A percentile compares a stretch with the other conserved stretches of the same genome.
phyloP scores from a whole-genome alignment of 2,888 invertebrate species.

The Epistrophe grossulariae region DNA sequence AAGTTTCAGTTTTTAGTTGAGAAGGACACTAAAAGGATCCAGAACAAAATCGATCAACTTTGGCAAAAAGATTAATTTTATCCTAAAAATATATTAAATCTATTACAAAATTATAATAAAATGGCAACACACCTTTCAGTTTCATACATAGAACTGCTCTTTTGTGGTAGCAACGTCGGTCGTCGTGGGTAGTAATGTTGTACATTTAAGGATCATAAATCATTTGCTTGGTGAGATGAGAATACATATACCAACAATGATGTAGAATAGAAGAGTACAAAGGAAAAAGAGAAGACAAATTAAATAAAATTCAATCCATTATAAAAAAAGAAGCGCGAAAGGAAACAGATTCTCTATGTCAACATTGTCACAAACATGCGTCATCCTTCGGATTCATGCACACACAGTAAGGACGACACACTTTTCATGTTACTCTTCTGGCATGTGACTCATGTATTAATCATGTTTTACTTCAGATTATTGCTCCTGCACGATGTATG shows the following conservation, averaged over 20 bases:
- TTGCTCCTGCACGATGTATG: slow-evolving; percentile 29
- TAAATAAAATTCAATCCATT: slow-evolving; percentile 27
- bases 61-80: too few species aligned
- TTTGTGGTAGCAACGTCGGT: background rate
- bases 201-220: slow-evolving; percentile 41
- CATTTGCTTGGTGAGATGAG: slow-evolving; percentile 7
- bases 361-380: slow-evolving; percentile 56
- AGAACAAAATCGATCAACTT: too few species aligned
- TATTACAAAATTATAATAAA: background rate
- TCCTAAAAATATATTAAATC: too few species aligned
- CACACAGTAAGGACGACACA: slow-evolving; percentile 13
- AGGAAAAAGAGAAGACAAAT: background rate
- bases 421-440: slow-evolving; percentile 36
- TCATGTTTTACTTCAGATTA: slow-evolving; percentile 49
- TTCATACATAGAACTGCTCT: background rate
- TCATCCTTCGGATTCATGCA: slow-evolving; percentile 31
- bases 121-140: background rate
- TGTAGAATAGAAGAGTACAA: background rate
- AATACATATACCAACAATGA: slow-evolving; percentile 13
- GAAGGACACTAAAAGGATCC: too few species aligned
- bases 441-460: slow-evolving; percentile 46
- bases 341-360: slow-evolving; percentile 9
- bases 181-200: slow-evolving; percentile 8
- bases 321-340: background rate
- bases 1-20: too few species aligned